phyloP scores from a whole-genome alignment of 2,113 vertebrate species.

The Reinhardtius hippoglossoides region DNA sequence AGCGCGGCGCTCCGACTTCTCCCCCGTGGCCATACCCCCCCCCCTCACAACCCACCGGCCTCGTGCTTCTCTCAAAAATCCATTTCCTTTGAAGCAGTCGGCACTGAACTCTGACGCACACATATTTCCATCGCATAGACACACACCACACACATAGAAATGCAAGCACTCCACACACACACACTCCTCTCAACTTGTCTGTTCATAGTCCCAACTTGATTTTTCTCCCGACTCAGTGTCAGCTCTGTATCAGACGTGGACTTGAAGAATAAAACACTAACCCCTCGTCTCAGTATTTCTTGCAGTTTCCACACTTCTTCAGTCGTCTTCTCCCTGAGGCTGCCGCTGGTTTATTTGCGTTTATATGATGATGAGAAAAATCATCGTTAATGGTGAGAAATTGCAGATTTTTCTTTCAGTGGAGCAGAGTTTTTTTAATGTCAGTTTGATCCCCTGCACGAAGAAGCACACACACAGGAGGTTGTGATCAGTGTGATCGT shows the following conservation, averaged over 20 bases:
- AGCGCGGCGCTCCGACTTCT: constrained; percentile 64
- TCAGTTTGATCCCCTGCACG: constrained; percentile 16
- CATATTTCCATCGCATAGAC: constrained; percentile 49
- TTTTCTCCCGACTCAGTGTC: constrained; percentile 48
- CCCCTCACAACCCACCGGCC: not conserved
- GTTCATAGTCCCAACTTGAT: constrained; percentile 39
- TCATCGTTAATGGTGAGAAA: constrained; percentile 32
- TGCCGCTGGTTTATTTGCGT: constrained; percentile 43
- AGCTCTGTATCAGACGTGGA: constrained; percentile 50
- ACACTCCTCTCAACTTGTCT: constrained; percentile 24
- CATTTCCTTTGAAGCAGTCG: constrained; percentile 42
- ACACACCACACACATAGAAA: constrained; percentile 23
- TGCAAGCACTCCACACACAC: constrained; percentile 66
- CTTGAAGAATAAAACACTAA: constrained; percentile 65
- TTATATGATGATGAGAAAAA: constrained; percentile 27
- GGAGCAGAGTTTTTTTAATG: not conserved
- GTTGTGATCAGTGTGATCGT: not conserved
- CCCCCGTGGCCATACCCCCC: constrained; percentile 54
- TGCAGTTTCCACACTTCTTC: constrained; percentile 51
- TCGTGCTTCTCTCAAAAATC: constrained; percentile 46
- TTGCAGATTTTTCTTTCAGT: constrained; percentile 5
- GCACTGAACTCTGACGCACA: constrained; percentile 53
- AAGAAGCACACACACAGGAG: constrained; percentile 21
- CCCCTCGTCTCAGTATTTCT: constrained; percentile 56
- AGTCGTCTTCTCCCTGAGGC: constrained; percentile 23